A percentile compares a stretch with the other conserved stretches of the same genome.
Evolutionary conservation across 2,113 vertebrate genomes (phyloP).

Genomic region (Pogona vitticeps): DNA sequence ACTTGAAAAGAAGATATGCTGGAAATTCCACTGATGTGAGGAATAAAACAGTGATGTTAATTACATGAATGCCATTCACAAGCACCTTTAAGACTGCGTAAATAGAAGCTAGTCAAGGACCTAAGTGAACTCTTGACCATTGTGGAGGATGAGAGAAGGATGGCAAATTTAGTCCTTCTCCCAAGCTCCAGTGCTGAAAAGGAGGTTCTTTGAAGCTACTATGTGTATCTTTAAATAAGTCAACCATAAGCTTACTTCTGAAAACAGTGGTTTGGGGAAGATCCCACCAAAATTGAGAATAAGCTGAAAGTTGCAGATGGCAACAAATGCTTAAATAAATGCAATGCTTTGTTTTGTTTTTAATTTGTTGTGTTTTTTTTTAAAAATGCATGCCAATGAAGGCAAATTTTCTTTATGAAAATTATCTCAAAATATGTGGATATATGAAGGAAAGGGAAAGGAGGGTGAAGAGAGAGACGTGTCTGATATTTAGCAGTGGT

Average conservation of each 20-base stretch:
- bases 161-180: background rate
- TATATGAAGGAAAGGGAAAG: background rate
- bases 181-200: background rate
- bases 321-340: background rate
- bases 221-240: background rate
- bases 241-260: too few relatives aligned
- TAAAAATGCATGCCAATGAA: constrained; percentile 13
- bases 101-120: background rate
- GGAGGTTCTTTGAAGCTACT: too few relatives aligned
- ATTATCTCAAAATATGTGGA: constrained; percentile 25
- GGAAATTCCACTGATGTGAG: background rate
- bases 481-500: constrained; percentile 59
- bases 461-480: constrained; percentile 39
- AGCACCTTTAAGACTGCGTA: background rate
- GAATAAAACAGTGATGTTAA: background rate
- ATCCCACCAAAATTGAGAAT: background rate
- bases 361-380: too few relatives aligned
- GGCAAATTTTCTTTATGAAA: constrained; percentile 46
- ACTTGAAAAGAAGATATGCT: too few relatives aligned
- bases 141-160: background rate
- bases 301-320: background rate
- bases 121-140: background rate
- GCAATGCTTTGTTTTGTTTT: background rate
- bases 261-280: background rate
- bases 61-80: background rate